Conservation (phyloP, 1,140 invertebrate genomes). For the Philopotamus ludificatus region DNA sequence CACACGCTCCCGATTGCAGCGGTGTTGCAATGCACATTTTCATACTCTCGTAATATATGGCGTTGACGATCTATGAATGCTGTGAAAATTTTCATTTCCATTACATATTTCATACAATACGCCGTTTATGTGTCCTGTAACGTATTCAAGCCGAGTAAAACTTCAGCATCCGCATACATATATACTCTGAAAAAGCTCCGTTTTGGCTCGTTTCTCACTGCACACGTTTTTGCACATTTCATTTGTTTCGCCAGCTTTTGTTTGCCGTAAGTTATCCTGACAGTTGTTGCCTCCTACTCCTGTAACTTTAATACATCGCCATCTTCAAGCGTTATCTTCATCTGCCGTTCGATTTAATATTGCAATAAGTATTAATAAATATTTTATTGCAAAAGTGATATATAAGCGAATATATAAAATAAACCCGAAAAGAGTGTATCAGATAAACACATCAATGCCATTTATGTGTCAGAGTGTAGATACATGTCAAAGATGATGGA, state of each 20-base stretch:
- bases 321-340: too few species aligned
- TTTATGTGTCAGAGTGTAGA: too few species aligned
- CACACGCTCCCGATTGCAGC: not conserved
- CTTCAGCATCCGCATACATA: not conserved
- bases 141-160: not conserved
- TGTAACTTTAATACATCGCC: conserved; percentile 27
- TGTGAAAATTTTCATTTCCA: not conserved
- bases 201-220: not conserved
- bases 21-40: not conserved
- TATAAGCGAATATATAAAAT: too few species aligned
- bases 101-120: not conserved
- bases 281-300: conserved; percentile 27
- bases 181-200: not conserved
- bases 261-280: conserved; percentile 26
- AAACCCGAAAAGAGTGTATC: too few species aligned
- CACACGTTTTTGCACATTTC: conserved; percentile 11
- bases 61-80: not conserved
- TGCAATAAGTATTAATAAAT: too few species aligned
- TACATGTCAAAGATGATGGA: too few species aligned
- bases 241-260: conserved; percentile 26
- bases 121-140: not conserved
- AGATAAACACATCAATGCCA: too few species aligned
- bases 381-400: too few species aligned
- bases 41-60: not conserved
- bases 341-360: too few species aligned